Evolutionary conservation across 2,797 vertebrate genomes (phyloP).

Genomic region (Hippocampus kuda): DNA sequence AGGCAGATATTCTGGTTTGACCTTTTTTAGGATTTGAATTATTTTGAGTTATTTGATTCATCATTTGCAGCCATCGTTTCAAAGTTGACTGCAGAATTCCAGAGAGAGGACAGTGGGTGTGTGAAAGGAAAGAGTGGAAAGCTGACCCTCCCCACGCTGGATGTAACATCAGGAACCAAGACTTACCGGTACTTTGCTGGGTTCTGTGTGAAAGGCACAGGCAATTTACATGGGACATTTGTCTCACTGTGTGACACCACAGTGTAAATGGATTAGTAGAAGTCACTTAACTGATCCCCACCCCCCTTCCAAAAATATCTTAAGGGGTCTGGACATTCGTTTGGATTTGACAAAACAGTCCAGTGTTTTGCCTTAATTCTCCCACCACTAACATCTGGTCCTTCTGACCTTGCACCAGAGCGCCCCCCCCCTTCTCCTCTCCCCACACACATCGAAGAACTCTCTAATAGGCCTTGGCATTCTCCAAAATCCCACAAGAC

Average conservation of each 20-base stretch:
- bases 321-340: not conserved
- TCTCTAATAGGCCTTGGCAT: slow-evolving; percentile 51
- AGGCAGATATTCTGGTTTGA: no score
- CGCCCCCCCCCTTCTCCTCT: slow-evolving; percentile 1
- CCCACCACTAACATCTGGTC: slow-evolving; percentile 54
- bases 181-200: not conserved
- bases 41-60: no score
- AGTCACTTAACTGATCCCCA: not conserved
- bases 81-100: no score
- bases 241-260: slow-evolving; percentile 2
- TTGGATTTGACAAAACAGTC: slow-evolving; percentile 15
- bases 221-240: slow-evolving; percentile 9
- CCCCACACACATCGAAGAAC: slow-evolving; percentile 35
- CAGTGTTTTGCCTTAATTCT: slow-evolving; percentile 28
- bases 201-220: not conserved
- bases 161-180: not conserved
- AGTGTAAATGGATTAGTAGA: slow-evolving; percentile 14
- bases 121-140: no score
- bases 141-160: no score
- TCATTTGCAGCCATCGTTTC: no score
- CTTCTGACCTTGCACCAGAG: slow-evolving; percentile 39
- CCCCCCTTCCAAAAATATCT: not conserved
- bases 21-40: no score
- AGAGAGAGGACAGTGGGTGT: no score
- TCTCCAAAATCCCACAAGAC: slow-evolving; percentile 32